Base-by-base conservation (phyloP, 2,888 invertebrate species). In the Xestia rhomboidea region DNA sequence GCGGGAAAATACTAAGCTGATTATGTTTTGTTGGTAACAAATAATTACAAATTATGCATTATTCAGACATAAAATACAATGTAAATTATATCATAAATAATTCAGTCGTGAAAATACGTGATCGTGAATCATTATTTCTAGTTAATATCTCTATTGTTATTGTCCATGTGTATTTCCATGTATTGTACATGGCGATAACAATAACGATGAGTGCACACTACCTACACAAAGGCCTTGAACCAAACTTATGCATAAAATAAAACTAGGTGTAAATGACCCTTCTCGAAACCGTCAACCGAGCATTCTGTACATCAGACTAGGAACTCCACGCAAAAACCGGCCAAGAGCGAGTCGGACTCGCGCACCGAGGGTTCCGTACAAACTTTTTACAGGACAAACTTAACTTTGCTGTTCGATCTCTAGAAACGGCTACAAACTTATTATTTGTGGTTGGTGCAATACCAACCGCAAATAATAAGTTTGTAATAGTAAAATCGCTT, bases 71-170 rank as follows among this genome's bases (percentile, higher is more conserved):
- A 30, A 60, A 30, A 60, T 30, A 21, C 8, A 60, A 60, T 18
- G 30, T n/a, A 41, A 64, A 38, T n/a, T 41, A 11, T 1, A 15
- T 41, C 41, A 41, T 41, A 41, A 15, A 41, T 41, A 64, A 64
- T 62, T 62, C 21, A 30, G 60, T 64, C 64, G 64, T 30, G 57
- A 27, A 38, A 24, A 11, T 24, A 11, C 18, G n/a, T 34, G n/a
- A 18, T 34, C n/a, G 51, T 68, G 68, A 68, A 11, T 68, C 34
- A 68, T 68, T n/a, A 54, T 54, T 51, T 38, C 34, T 38, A 60
- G 62, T 41, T n/a, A 57, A 54, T 57, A 57, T 21, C 5, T 27
- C 11, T 38, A 13, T 38, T 51, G 49, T 51, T 38, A 38, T 27
- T 15, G 0, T 51, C 30, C 34, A 34, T 30, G 30, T 68, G 34